Conservation (phyloP, 1,140 invertebrate genomes). For the Rhopalosiphum maidis region DNA sequence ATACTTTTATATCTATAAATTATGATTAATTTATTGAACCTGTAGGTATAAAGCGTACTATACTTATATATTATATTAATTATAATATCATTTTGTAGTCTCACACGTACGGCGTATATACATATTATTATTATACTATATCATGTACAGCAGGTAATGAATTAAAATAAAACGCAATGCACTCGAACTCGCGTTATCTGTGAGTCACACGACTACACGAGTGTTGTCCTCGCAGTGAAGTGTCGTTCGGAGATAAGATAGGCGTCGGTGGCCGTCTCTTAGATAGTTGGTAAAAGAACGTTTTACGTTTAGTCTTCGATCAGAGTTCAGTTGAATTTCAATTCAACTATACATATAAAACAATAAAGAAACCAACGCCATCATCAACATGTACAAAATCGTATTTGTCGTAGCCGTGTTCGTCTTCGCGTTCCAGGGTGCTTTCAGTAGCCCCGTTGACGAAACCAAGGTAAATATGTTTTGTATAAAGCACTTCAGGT, state of each 20-base stretch:
- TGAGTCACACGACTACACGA: background rate
- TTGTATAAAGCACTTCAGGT: too few relatives aligned
- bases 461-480: background rate
- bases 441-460: background rate
- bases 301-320: background rate
- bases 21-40: background rate
- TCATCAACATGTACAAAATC: conserved; percentile 7
- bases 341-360: background rate
- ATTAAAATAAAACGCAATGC: background rate
- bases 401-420: conserved; percentile 22
- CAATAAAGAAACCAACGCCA: too few relatives aligned
- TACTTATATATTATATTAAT: background rate
- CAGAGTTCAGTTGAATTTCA: background rate
- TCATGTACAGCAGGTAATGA: background rate
- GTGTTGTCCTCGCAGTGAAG: background rate
- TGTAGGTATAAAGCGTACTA: background rate
- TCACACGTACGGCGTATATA: background rate
- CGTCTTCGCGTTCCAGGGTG: background rate
- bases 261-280: background rate
- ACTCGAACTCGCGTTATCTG: background rate
- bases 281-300: background rate
- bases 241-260: conserved; percentile 15
- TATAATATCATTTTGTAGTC: background rate
- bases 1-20: background rate
- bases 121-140: background rate